These are phyloP conservation scores for Gallinago stenura DNA, from an alignment of 2,797 vertebrate species.

Conservation along the genomic window DNA sequence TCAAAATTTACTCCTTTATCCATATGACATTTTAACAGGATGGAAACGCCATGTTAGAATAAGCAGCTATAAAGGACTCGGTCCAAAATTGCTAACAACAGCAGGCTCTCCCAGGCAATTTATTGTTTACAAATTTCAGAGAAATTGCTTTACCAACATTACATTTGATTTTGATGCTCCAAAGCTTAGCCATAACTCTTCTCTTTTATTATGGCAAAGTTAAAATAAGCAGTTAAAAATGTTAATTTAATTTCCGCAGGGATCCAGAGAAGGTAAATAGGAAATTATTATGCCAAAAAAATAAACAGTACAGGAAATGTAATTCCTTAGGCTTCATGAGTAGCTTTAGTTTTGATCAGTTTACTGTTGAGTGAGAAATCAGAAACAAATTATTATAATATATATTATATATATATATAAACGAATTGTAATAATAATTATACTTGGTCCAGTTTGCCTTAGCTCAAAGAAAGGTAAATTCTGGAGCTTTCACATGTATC, in stretches of 20 bases:
- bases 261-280: not conserved
- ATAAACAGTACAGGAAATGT: not conserved
- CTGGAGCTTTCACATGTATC: not conserved
- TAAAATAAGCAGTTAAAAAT: slow-evolving; percentile 59
- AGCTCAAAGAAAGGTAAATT: not conserved
- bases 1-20: slow-evolving; percentile 77
- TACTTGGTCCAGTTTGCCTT: not conserved
- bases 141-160: slow-evolving; percentile 58
- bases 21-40: slow-evolving; percentile 81
- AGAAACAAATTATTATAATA: not conserved
- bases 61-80: slow-evolving; percentile 69
- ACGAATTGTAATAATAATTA: no score
- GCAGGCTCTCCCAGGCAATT: slow-evolving; percentile 61
- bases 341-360: not conserved
- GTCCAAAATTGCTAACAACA: slow-evolving; percentile 69
- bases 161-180: slow-evolving; percentile 41
- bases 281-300: not conserved
- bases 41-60: slow-evolving; percentile 70
- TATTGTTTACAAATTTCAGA: slow-evolving; percentile 70
- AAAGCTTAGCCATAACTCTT: slow-evolving; percentile 43
- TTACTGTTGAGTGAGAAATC: not conserved
- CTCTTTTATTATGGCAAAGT: slow-evolving; percentile 49
- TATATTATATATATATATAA: not conserved
- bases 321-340: not conserved
- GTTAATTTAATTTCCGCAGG: slow-evolving; percentile 50